Base-by-base conservation (phyloP, 2,113 vertebrate genomes). In the Melanocharis versteri region DNA sequence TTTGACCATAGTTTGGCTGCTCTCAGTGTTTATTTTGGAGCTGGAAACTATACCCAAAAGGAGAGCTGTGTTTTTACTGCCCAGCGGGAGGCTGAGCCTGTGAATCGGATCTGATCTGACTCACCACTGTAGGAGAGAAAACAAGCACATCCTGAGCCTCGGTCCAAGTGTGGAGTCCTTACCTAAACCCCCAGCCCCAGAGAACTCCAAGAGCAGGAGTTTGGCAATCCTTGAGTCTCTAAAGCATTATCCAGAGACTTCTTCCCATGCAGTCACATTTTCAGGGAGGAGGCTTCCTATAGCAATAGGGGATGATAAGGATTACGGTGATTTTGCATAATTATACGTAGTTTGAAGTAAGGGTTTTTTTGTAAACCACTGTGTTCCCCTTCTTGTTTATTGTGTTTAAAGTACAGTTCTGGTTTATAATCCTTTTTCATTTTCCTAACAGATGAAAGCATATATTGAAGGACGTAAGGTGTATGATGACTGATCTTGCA, bases 141-240 rank as follows among this genome's bases (percentile, higher is more conserved):
- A 97, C 93, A 96, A 96, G 96, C 81, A 96, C 71, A 93, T 96
- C 96, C 94, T 95, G 93, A 95, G 83, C 86, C 79, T 92, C 23
- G 1, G 30, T 83, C 92, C 96, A 94, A 95, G 64, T 51, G 61
- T 48, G 65, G 68, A 96, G 92, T 95, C 96, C 92, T 96, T 75
- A 94, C 93, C 91, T 90, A 97, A 95, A 87, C 60, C 79, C 30
- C 95, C 61, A 78, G 72, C 79, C 83, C 85, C 70, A 81, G 86
- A 76, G 90, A 92, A 44, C 83, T 89, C 79, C 83, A 92, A 90
- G 83, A 87, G 39, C 64, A 78, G 64, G 68, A 71, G 56, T 83
- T 6, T 96, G 88, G 88, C 83, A 87, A 15, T 33, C 68, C 48
- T 30, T 7, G 27, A 64, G 40, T 75, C 69, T 64, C 92, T 53